Evolutionary conservation across 2,113 vertebrate genomes (phyloP), one percentile per base, ranked within the genome.

Genomic region (Lasiurus cinereus): DNA sequence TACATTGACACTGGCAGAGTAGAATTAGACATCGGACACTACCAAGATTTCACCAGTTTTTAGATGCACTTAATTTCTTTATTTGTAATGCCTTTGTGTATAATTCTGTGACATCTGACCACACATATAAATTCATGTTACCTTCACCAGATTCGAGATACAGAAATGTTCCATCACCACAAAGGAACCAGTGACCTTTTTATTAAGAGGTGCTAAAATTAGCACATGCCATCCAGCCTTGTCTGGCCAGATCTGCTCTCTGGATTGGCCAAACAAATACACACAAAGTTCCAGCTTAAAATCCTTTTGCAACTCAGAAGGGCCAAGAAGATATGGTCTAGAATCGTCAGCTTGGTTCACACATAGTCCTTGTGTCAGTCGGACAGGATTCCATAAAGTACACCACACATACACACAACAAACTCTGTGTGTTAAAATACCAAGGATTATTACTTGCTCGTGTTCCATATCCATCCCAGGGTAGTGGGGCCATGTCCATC

Each of bases 1-100:
- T 36, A 89, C 33, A 56, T 12, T 0, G 3, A 54, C 69, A 5
- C 0, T 15, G 21, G 36, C 13, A 54, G 2, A 43, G 29, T 13
- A 19, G 2, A n/a, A 21, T 8, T 8, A 66, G 21, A 67, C 10
- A 11, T 29, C 9, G 76, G 70, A 66, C 29, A 10, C 50, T 46
- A 22, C 5, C 16, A 10, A 10, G 19, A 39, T 77, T 67, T 90
- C 39, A 70, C 29, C 50, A 64, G 19, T 67, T 56, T 43, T 12
- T 4, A 6, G 52, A 52, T 5, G 2, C 33, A 48, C 59, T 76
- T 16, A 5, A 50, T 89, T 43, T 43, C 31, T 79, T 73, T 62
- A 33, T 67, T 66, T 69, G 48, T 24, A 27, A 43, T 46, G 66
- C n/a, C 36, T 80, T 52, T 70, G 6, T 59, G 1, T 33, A 70